phyloP scores from a whole-genome alignment of 1,140 invertebrate species.

The Pseudachorutes palmiensis region DNA sequence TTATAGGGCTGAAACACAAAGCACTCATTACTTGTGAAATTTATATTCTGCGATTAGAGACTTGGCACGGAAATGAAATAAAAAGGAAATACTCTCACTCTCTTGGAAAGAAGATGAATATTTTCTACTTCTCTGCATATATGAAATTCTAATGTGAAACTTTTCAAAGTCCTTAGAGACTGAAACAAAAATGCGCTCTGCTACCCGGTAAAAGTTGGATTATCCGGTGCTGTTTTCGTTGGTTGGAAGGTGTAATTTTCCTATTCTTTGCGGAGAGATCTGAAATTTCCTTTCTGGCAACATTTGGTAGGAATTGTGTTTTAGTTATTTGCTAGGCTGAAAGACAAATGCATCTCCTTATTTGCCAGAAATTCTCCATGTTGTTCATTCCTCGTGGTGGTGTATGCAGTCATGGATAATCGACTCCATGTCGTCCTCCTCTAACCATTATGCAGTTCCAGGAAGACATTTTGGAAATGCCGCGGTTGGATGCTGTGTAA shows the following conservation, averaged over 20 bases:
- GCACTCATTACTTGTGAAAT: background rate
- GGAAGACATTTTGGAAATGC: background rate
- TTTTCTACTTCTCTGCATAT: background rate
- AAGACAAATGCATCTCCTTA: constrained; percentile 4
- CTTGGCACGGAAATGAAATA: constrained; percentile 2
- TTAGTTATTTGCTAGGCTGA: background rate
- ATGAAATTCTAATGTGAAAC: no score
- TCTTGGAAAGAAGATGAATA: background rate
- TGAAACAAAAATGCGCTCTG: no score
- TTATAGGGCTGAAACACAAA: no score
- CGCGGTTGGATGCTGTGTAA: background rate
- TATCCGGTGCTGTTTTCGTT: background rate
- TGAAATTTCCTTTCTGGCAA: background rate
- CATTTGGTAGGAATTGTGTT: background rate
- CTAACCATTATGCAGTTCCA: no score
- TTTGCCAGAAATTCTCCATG: background rate
- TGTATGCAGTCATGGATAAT: background rate
- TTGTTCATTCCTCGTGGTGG: background rate
- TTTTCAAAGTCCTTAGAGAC: no score
- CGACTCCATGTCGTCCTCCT: background rate
- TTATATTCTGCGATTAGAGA: constrained; percentile 5
- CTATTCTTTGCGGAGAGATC: background rate
- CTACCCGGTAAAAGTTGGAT: background rate
- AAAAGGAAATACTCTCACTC: background rate
- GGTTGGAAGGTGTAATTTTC: no score